Evolutionary conservation across 2,888 invertebrate species (phyloP), one percentile per base, ranked within the genome.

Genomic region (Asteroscopus sphinx): DNA sequence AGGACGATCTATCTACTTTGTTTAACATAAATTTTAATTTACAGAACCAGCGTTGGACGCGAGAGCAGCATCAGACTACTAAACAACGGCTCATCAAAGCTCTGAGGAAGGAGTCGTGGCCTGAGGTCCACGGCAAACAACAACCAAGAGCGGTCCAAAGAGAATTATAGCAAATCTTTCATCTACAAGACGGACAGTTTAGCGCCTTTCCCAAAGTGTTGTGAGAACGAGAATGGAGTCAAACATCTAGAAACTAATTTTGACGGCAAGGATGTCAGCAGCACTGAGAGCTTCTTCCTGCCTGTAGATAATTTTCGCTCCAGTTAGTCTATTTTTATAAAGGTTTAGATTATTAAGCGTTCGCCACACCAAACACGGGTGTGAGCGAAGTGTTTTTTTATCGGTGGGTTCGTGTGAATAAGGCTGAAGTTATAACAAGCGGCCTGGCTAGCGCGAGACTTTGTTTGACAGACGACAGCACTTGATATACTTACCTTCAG

Each of bases 81-180:
- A 1, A 91, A 91, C 83, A 93, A 93, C 72, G 93, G 93, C 1
- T 84, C 92, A 0, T 93, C 93, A 41, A 93, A 93, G 58, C 92
- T 93, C 87, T 94, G 93, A 94, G 91, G 82, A 70, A 81, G 88
- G 88, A 68, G 68, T 47, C 73, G 66, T 73, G 88, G 88, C 83
- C 83, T 79, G 47, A 39, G 74, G 73, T 76, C 69, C 59, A 68
- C 79, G 77, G 87, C 88, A 75, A 87, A 89, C 79, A 90, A 90
- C 79, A 89, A 91, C 73, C 80, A 79, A 45, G 87, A 85, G 54
- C 79, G 87, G 52, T 86, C 86, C 65, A 85, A 91, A 61, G 84
- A 86, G 73, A 90, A 92, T 81, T 91, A 89, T 73, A 91, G 88
- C 82, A 90, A 89, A 56, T 79, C 86, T 3, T 73, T 83, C 39